A percentile compares a stretch with the other conserved stretches of the same genome.
Conservation (phyloP, 2,888 invertebrate species). For the Noctua fimbriata region DNA sequence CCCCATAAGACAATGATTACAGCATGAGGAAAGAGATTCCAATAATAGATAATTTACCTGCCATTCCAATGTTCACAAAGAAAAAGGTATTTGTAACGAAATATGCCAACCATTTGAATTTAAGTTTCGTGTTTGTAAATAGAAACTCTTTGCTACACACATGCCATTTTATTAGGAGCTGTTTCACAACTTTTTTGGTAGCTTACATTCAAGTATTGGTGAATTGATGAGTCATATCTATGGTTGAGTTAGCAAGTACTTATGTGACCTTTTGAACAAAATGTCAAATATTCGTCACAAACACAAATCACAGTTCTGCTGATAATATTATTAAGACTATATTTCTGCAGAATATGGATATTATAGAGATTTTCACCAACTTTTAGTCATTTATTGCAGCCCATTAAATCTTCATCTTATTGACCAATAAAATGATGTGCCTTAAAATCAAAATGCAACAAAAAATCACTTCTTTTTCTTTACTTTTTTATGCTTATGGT, state of each 20-base stretch:
- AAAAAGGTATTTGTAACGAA: not conserved
- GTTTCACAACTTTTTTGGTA: not conserved
- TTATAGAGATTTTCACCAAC: not conserved
- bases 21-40: not conserved
- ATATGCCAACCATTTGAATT: not conserved
- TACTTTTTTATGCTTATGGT: not conserved
- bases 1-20: not conserved
- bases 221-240: slow-evolving; percentile 17
- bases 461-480: not conserved
- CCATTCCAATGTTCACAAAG: not conserved
- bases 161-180: not conserved
- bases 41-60: not conserved
- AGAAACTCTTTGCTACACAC: not conserved
- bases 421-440: not conserved
- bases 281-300: not conserved
- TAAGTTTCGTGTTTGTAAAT: not conserved
- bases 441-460: not conserved
- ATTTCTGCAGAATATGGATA: not conserved
- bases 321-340: not conserved
- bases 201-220: not conserved
- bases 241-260: not conserved
- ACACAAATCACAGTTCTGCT: not conserved
- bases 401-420: not conserved
- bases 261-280: slow-evolving; percentile 18
- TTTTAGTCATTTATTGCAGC: not conserved